Conservation (phyloP, 2,113 vertebrate genomes). For the Eudyptes chrysolophus region DNA sequence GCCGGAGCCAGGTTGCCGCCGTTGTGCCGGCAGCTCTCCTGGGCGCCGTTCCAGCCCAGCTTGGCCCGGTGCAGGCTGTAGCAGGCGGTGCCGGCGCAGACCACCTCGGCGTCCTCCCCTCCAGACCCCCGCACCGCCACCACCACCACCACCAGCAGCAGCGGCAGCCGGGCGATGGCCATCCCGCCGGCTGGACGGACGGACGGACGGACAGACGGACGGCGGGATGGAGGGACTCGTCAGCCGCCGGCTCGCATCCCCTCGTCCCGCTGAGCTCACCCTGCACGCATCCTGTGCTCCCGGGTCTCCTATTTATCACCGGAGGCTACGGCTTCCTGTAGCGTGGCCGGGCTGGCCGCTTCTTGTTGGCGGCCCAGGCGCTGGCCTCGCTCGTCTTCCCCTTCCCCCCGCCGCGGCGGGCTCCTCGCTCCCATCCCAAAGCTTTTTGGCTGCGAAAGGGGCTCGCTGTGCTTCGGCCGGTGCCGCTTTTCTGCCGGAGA, state of each 20-base stretch:
- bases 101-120: neutral
- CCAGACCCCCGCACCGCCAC: neutral
- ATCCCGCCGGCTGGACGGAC: neutral
- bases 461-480: neutral
- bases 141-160: neutral
- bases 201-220: neutral
- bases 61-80: conserved; percentile 66
- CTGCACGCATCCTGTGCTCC: conserved; percentile 69
- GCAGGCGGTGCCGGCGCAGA: conserved; percentile 68
- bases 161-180: neutral
- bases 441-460: neutral
- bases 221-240: neutral
- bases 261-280: conserved; percentile 23
- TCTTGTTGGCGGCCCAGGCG: neutral
- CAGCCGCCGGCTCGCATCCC: conserved; percentile 48
- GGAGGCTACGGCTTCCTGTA: conserved; percentile 76
- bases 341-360: conserved; percentile 9
- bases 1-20: conserved; percentile 71
- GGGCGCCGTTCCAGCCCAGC: conserved; percentile 32
- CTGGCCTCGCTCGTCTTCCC: neutral
- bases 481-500: neutral
- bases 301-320: conserved; percentile 74
- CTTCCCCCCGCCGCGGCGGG: neutral
- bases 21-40: conserved; percentile 42
- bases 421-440: neutral